A percentile compares a stretch with the other conserved stretches of the same genome.
phyloP scores from a whole-genome alignment of 64 coral and sea anemone species.

The Exaiptasia diaphana region DNA sequence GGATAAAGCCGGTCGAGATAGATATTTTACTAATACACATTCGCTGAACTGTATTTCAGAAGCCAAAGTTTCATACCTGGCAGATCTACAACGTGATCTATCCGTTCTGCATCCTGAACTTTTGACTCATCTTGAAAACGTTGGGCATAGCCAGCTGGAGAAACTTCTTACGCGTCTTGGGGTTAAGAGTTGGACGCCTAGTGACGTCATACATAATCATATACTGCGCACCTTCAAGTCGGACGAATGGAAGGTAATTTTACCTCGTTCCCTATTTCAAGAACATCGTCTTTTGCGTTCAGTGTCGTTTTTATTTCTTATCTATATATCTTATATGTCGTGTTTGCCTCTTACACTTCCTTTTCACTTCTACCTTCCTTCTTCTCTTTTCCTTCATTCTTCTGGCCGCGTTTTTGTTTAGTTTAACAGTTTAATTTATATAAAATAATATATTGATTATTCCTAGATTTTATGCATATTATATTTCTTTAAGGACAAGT shows the following conservation, averaged over 20 bases:
- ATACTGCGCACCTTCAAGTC: slow-evolving; percentile 77
- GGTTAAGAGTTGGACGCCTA: slow-evolving; percentile 63
- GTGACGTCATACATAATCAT: slow-evolving; percentile 76
- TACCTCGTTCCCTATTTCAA: background rate
- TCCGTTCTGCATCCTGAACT: slow-evolving; percentile 45
- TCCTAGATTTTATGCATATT: too few species aligned
- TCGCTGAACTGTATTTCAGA: too few species aligned
- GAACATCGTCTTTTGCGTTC: too few species aligned
- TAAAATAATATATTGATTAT: too few species aligned
- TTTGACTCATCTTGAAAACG: slow-evolving; percentile 55
- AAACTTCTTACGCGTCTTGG: slow-evolving; percentile 66
- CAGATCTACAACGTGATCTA: slow-evolving; percentile 55
- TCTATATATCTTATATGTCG: too few species aligned
- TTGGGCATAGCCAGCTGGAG: slow-evolving; percentile 70
- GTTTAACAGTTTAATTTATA: too few species aligned
- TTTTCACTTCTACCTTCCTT: too few species aligned
- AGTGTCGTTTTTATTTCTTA: too few species aligned
- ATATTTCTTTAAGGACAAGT: slow-evolving; percentile 56
- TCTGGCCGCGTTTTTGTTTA: too few species aligned
- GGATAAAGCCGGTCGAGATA: too few species aligned
- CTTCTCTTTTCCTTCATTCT: too few species aligned
- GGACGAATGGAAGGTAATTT: slow-evolving; percentile 67
- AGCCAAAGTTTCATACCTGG: background rate
- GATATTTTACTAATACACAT: too few species aligned
- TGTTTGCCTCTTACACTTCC: background rate